Evolutionary conservation across 2,888 invertebrate species (phyloP).

Genomic region (Lutraria lutraria): DNA sequence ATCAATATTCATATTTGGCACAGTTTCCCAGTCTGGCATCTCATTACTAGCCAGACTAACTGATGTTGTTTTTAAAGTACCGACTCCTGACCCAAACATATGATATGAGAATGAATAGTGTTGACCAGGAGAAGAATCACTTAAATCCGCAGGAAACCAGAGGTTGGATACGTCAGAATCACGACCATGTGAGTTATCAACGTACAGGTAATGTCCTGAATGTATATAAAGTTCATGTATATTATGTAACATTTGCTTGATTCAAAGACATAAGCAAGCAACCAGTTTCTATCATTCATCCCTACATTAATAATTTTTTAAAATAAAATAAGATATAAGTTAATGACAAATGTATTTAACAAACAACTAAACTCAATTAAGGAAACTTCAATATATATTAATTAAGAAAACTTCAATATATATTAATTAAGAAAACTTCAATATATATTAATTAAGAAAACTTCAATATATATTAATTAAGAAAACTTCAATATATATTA

Average conservation of each 20-base stretch:
- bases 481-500: no score
- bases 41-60: no score
- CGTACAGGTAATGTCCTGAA: neutral
- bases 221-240: neutral
- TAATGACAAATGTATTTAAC: neutral
- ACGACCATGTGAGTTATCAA: neutral
- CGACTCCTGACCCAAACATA: neutral
- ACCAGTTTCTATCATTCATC: neutral
- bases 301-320: neutral
- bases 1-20: neutral
- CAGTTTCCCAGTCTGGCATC: neutral
- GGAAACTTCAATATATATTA: neutral
- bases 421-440: no score
- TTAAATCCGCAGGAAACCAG: neutral
- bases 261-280: neutral
- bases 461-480: no score
- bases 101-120: neutral
- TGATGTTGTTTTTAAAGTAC: neutral
- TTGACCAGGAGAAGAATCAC: neutral
- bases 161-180: neutral
- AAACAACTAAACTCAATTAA: neutral
- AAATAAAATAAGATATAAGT: no score
- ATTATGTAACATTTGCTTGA: neutral
- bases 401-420: no score
- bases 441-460: no score